Conservation (phyloP, 2,888 invertebrate species). For the Neoascia interrupta region DNA sequence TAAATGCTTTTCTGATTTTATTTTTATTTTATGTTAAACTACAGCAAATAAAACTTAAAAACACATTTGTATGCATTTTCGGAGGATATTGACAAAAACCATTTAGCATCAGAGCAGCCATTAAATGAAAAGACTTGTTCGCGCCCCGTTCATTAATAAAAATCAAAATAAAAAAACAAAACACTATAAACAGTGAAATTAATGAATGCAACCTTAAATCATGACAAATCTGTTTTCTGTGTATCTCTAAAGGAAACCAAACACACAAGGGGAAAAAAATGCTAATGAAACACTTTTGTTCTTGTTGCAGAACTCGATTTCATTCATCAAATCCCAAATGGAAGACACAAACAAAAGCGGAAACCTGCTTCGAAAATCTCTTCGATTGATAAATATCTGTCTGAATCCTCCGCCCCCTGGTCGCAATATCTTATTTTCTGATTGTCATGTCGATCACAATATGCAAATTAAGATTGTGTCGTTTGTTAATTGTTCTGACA, state of each 20-base stretch:
- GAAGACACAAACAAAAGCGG: neutral
- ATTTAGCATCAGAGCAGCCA: too few species aligned
- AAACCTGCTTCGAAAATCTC: conserved; percentile 16
- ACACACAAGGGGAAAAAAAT: neutral
- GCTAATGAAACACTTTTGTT: neutral
- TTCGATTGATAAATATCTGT: conserved; percentile 25
- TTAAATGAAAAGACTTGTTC: too few species aligned
- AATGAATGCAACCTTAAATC: too few species aligned
- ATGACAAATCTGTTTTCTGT: too few species aligned
- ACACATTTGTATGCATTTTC: too few species aligned
- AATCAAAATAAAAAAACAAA: too few species aligned
- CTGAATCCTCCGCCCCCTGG: neutral
- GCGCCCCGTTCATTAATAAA: too few species aligned
- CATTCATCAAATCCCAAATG: conserved; percentile 29
- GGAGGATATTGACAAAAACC: too few species aligned
- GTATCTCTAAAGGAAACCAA: neutral
- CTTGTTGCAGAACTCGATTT: conserved; percentile 22
- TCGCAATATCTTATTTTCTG: neutral
- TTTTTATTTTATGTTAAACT: too few species aligned
- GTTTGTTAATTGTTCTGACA: conserved; percentile 53
- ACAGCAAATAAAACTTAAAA: too few species aligned
- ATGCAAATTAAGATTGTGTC: conserved; percentile 59
- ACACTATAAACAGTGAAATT: too few species aligned
- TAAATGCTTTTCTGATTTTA: too few species aligned
- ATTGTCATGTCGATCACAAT: conserved; percentile 42